Conservation (phyloP, 1,140 invertebrate species). For the Panonychus citri region DNA sequence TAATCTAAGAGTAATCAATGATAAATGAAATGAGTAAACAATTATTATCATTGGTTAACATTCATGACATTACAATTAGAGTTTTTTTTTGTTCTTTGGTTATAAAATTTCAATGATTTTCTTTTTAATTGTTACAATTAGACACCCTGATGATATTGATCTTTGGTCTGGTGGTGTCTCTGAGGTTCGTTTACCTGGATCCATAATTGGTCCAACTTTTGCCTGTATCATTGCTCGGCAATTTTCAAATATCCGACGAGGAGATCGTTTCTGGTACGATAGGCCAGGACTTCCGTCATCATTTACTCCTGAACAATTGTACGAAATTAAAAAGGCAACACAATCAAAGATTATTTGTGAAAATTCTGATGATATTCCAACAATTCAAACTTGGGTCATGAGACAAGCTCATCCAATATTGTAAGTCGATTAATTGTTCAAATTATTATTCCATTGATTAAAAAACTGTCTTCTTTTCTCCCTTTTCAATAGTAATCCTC, state of each 20-base stretch:
- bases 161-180: slow-evolving; percentile 40
- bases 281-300: slow-evolving; percentile 12
- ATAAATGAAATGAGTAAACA: no score
- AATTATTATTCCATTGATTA: no score
- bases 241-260: slow-evolving; percentile 37
- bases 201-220: slow-evolving; percentile 68
- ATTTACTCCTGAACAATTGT: slow-evolving; percentile 18
- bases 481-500: slow-evolving; percentile 12
- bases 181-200: slow-evolving; percentile 56
- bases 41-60: no score
- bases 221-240: slow-evolving; percentile 32
- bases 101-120: neutral
- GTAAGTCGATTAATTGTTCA: slow-evolving; percentile 8
- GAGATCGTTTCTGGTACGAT: slow-evolving; percentile 23
- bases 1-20: no score
- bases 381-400: slow-evolving; percentile 22
- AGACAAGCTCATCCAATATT: slow-evolving; percentile 15
- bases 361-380: slow-evolving; percentile 20
- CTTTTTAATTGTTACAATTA: neutral
- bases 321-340: slow-evolving; percentile 18
- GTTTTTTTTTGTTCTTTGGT: no score
- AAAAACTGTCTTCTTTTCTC: neutral
- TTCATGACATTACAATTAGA: no score
- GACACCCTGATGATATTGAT: slow-evolving; percentile 24
- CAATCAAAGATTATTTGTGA: slow-evolving; percentile 20